Evolutionary conservation across 2,113 vertebrate species (phyloP), one percentile per base, ranked within the genome.

Genomic region (Oceanites oceanicus): DNA sequence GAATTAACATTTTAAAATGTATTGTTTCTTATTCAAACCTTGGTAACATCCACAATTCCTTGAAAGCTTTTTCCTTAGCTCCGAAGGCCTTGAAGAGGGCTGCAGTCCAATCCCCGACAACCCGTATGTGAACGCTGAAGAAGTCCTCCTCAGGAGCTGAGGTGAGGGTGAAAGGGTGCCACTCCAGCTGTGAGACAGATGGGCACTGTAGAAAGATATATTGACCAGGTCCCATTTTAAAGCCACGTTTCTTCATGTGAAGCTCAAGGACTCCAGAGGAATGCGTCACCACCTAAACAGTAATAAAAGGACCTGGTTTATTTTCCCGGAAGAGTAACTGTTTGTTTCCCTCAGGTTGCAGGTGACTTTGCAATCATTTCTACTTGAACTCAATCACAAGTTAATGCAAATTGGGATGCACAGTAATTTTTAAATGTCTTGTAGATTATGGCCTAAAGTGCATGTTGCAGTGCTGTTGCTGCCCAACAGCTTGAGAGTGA

Each of bases 91-190:
- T 93, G 58, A 97, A 96, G 32, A 99, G 90, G 6, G 97, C 97
- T 53, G 77, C 76, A 6, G 98, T 98, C 98, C 98, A 99, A 42
- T 99, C 98, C 18, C 98, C 98, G 0, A 77, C 91, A 0, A 95
- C 96, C 11, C 97, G 96, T 83, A 99, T 92, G 53, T 99, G 98
- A 38, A 99, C 81, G 1, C 98, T 98, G 92, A 99, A 98, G 89
- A 98, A 98, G 42, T 98, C 97, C 22, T 99, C 98, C 81, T 98
- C 98, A 0, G 98, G 98, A 16, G 98, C 98, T 7, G 98, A 99
- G 56, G 98, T 98, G 68, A 98, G 98, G 13, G 98, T 99, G 92
- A 99, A 99, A 36, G 98, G 98, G 52, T 99, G 98, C 98, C 98
- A 99, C 50, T 99, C 97, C 70, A 98, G 62, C 3, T 65, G 59